Evolutionary conservation across 2,113 vertebrate genomes (phyloP).

Genomic region (Cyanocitta stelleri): DNA sequence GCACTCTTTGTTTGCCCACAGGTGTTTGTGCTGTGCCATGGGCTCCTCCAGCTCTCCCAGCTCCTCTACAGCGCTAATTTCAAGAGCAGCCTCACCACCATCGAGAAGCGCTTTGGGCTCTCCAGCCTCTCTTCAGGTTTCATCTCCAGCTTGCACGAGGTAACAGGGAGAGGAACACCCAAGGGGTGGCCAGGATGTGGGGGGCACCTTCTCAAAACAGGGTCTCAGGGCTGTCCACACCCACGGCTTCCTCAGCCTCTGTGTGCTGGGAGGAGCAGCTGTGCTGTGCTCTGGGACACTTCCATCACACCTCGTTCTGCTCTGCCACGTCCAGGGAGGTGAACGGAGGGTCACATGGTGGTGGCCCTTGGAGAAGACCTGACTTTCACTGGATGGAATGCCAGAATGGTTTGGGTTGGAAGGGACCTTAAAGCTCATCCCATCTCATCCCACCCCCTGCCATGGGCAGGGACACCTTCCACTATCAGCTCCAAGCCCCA

Average conservation of each 20-base stretch:
- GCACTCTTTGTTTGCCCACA: constrained; percentile 19
- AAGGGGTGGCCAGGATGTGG: fast-evolving
- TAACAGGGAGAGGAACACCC: constrained; percentile 12
- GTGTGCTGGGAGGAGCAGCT: neutral
- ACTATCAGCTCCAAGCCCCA: fast-evolving
- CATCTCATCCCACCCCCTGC: neutral
- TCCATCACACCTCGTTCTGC: neutral
- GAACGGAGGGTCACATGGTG: fast-evolving
- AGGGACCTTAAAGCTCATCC: neutral
- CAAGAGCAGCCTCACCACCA: constrained; percentile 97
- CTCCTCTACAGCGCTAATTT: constrained; percentile 93
- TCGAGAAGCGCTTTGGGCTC: constrained; percentile 93
- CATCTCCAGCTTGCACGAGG: constrained; percentile 95
- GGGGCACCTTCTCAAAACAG: neutral
- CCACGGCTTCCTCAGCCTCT: neutral
- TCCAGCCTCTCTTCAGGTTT: constrained; percentile 92
- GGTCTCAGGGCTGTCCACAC: neutral
- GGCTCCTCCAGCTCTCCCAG: constrained; percentile 91
- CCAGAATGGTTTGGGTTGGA: neutral
- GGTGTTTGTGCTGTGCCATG: constrained; percentile 92
- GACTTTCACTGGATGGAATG: neutral
- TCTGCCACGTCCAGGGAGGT: fast-evolving
- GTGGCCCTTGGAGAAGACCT: neutral
- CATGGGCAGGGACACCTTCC: neutral
- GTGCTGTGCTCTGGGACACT: neutral